A percentile compares a stretch with the other conserved stretches of the same genome.
Evolutionary conservation across 2,797 vertebrate genomes (phyloP).

Genomic region (Anomalospiza imberbis): DNA sequence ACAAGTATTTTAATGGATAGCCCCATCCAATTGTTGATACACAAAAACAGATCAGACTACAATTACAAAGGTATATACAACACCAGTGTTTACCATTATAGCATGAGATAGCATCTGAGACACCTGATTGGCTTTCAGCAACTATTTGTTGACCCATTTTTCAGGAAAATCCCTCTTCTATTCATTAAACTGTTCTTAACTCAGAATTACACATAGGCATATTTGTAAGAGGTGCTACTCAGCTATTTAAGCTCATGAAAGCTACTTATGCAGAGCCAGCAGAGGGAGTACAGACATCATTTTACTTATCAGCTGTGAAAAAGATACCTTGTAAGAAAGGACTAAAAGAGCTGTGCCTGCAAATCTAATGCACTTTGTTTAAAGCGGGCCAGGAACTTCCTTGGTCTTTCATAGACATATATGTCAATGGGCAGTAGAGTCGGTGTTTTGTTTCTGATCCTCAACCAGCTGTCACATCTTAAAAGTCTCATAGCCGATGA

Average conservation of each 20-base stretch:
- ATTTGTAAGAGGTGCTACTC: background rate
- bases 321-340: constrained; percentile 44
- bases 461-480: background rate
- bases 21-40: background rate
- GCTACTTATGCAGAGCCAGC: constrained; percentile 49
- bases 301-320: constrained; percentile 46
- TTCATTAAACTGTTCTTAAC: background rate
- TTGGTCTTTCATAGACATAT: background rate
- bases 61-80: constrained; percentile 58
- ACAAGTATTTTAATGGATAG: background rate
- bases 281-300: constrained; percentile 66
- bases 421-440: background rate
- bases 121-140: constrained; percentile 57
- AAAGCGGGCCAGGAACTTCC: constrained; percentile 32
- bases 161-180: constrained; percentile 22
- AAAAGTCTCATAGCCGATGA: background rate
- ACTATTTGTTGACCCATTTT: constrained; percentile 59
- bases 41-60: constrained; percentile 49
- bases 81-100: constrained; percentile 48
- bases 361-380: background rate
- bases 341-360: background rate
- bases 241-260: background rate
- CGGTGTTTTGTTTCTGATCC: background rate
- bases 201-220: background rate
- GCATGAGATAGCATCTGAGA: constrained; percentile 59